Conservation (phyloP, 1,140 invertebrate species). For the Telenomus remus region DNA sequence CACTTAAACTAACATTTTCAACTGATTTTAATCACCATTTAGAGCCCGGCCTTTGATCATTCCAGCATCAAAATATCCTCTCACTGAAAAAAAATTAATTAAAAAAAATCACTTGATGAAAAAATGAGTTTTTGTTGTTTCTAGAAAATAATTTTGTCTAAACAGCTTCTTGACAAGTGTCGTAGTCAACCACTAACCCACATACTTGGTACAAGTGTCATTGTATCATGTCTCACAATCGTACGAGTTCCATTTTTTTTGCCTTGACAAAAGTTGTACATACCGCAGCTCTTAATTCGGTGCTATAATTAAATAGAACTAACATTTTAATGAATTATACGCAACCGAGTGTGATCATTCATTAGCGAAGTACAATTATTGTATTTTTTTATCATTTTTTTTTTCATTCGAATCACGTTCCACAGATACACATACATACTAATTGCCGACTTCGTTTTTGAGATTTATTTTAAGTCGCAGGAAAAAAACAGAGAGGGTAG, state of each 20-base stretch:
- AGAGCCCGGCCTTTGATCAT: too few relatives aligned
- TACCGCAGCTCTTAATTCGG: constrained; percentile 16
- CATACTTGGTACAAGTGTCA: constrained; percentile 60
- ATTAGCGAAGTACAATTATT: constrained; percentile 4
- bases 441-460: constrained; percentile 14
- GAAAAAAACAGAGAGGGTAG: neutral
- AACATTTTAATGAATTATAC: constrained; percentile 31
- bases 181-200: constrained; percentile 57
- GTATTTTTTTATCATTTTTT: constrained; percentile 4
- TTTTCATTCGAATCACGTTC: constrained; percentile 12
- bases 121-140: too few relatives aligned
- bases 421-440: neutral
- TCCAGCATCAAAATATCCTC: too few relatives aligned
- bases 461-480: constrained; percentile 2
- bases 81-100: too few relatives aligned
- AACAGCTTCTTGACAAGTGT: too few relatives aligned
- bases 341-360: constrained; percentile 23
- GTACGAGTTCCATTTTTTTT: constrained; percentile 10
- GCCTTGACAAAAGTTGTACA: constrained; percentile 8
- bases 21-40: too few relatives aligned
- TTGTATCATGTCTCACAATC: constrained; percentile 32
- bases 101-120: too few relatives aligned
- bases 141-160: too few relatives aligned
- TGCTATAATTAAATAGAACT: constrained; percentile 36
- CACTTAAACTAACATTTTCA: too few relatives aligned